Base-by-base conservation (phyloP, 2,113 vertebrate species). In the Corythoichthys haematopterus region DNA sequence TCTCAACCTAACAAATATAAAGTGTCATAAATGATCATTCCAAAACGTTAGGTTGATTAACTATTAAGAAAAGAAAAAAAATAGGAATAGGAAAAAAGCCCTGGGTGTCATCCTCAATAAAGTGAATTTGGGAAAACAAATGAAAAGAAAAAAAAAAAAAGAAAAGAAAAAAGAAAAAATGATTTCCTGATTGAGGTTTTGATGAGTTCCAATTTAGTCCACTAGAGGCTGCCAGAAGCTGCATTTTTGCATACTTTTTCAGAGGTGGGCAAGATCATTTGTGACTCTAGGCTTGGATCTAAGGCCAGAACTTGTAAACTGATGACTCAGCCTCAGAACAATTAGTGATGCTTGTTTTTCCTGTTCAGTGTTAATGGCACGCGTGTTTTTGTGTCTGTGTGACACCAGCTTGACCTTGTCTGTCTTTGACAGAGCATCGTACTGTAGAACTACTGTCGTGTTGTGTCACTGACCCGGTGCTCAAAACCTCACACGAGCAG, bases 291-390 rank as follows among this genome's bases (percentile, higher is more conserved):
- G 10, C 69, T 20, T 76, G 58, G 69, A 8, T 57, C 3, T 55
- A 56, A 36, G 47, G 1, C 40, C 47, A 53, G 56, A 75, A 56
- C 61, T 53, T 76, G 72, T 70, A 36, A 40, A 10, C 67, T 64
- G 52, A 71, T 56, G 65, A 61, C 36, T 59, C 36, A 62, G 72
- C 73, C 71, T 70, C 72, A 35, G 52, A 78, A 69, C 66, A 76
- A 69, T 60, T 65, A 12, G 65, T 65, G 66, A 36, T 84, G 75
- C 81, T 76, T 85, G 81, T 86, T 82, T 84, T 69, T 68, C 58
- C 71, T 69, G 70, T 64, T 74, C 64, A 28, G 61, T 74, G 76
- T 81, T 70, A 71, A 71, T 68, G 52, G 56, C 52, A 9, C 53
- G 67, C 53, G 77, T 84, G 60, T 62, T 72, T 78, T 50, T 70